Conservation (phyloP, 2,113 vertebrate species). For the Caloenas nicobarica region DNA sequence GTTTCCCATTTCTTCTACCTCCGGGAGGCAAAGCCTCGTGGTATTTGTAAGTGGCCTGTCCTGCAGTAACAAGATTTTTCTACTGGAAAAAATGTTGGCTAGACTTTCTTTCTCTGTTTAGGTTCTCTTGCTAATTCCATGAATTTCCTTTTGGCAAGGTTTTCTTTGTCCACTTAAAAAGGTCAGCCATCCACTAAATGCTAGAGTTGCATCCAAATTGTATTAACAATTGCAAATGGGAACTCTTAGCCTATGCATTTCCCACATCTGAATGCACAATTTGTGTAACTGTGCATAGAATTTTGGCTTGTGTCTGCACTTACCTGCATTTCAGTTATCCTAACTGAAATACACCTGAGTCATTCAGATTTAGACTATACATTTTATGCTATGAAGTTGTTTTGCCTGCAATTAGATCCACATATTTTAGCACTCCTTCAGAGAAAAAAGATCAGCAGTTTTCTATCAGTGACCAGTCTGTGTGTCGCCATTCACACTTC, state of each 20-base stretch:
- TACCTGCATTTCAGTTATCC: background rate
- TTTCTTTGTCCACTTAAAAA: background rate
- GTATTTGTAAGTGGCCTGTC: background rate
- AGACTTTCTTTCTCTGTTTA: background rate
- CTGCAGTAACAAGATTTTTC: background rate
- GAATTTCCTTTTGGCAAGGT: background rate
- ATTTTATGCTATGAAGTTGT: background rate
- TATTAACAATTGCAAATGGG: background rate
- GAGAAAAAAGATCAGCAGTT: background rate
- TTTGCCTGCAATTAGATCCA: background rate
- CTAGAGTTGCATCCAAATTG: background rate
- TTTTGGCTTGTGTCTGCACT: background rate
- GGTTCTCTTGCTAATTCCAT: background rate
- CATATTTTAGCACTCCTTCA: background rate
- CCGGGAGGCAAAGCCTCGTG: background rate
- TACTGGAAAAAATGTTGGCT: background rate
- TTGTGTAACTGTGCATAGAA: background rate
- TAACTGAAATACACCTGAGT: background rate
- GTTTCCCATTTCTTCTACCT: background rate
- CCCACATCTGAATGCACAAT: background rate
- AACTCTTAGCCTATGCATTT: background rate
- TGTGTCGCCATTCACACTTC: background rate
- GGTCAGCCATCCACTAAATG: background rate
- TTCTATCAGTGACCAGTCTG: background rate
- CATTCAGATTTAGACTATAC: background rate